Base-by-base conservation (phyloP, 1,140 invertebrate species). In the Brachionus manjavacas region DNA sequence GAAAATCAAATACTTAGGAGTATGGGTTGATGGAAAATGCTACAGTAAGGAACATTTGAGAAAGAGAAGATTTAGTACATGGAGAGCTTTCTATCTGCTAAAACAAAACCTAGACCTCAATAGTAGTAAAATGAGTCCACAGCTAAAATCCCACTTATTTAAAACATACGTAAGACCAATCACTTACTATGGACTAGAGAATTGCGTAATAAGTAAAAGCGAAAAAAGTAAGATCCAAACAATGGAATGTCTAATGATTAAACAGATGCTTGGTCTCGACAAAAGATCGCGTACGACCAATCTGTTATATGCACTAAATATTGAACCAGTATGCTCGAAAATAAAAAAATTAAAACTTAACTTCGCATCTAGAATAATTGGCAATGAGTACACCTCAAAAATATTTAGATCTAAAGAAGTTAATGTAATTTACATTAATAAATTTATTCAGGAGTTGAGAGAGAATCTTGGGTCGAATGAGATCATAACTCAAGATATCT, bases 151-250 rank as follows among this genome's bases (percentile, higher is more conserved):
- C 2, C 66, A 35, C 66, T 31, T 70, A 70, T 70, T 70, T 70
- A 70, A 70, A 70, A 70, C 66, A 25, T 70, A 70, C 28, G 28
- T 70, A 70, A 70, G 66, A 70, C 66, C 66, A 28, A 70, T 70
- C 23, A 70, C 28, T 14, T 70, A 70, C 66, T 70, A 70, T 31
- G 66, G 66, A 64, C 55, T 64, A 23, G 55, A 70, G 28, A 70
- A 28, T 35, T 70, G 66, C 28, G 28, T 9, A 12, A 70, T 28
- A 31, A 31, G 28, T 70, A 70, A 70, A 28, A 31, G 66, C 28
- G 20, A 70, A 12, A 9, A 70, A 70, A 70, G 28, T 20, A 70
- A 31, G 28, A 70, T 70, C 28, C 66, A 70, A 70, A 70, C 66
- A 11, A 70, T 70, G 66, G 66, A 70, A 70, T 28, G 23, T 25